Evolutionary conservation across 2,113 vertebrate genomes (phyloP).

Genomic region (Cyrtonyx montezumae): DNA sequence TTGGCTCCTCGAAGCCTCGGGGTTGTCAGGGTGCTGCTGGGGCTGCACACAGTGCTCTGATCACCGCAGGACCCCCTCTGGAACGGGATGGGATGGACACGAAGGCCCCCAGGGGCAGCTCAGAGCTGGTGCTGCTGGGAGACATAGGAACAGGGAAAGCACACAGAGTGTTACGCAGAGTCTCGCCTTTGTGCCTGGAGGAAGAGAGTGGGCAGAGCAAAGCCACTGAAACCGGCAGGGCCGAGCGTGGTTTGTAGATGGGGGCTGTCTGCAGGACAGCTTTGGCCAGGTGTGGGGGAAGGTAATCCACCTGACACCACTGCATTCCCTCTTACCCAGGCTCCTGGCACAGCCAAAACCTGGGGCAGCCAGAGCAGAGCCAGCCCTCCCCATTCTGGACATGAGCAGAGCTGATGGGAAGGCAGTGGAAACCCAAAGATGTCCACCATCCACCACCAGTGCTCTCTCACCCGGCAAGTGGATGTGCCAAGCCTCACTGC

Average conservation of each 20-base stretch:
- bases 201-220: not conserved
- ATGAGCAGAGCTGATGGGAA: fast-evolving
- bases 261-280: not conserved
- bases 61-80: fast-evolving
- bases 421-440: not conserved
- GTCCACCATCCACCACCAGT: no score
- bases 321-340: not conserved
- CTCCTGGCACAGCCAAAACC: not conserved
- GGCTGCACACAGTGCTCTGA: fast-evolving
- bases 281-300: not conserved
- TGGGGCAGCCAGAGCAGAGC: not conserved
- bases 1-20: not conserved
- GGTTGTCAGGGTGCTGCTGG: not conserved
- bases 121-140: not conserved
- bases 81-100: fast-evolving
- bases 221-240: not conserved
- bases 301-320: not conserved
- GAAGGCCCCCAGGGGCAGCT: not conserved
- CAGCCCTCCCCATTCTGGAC: not conserved
- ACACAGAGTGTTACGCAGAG: not conserved
- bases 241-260: not conserved
- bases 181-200: not conserved
- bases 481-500: not conserved
- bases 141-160: not conserved
- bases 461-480: not conserved